Evolutionary conservation across 2,113 vertebrate genomes (phyloP).

Genomic region (Pangasianodon gigas): DNA sequence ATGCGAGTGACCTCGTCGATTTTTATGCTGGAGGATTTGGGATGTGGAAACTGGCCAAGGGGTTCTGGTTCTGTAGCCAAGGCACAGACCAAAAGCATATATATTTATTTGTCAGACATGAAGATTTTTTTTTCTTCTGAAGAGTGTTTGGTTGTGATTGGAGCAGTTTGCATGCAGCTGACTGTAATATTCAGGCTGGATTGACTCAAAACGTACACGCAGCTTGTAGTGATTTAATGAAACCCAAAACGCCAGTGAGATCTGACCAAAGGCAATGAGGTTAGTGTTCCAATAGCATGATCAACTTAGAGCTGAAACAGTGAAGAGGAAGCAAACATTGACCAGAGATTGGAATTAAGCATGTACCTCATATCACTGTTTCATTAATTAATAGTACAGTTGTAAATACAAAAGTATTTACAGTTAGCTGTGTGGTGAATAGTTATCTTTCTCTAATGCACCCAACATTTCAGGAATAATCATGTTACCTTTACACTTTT

Average conservation of each 20-base stretch:
- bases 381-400: slow-evolving; percentile 2
- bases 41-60: background rate
- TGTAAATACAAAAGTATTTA: background rate
- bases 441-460: background rate
- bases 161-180: slow-evolving; percentile 49
- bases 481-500: background rate
- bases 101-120: background rate
- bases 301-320: background rate
- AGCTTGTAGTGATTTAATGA: slow-evolving; percentile 34
- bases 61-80: background rate
- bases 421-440: background rate
- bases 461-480: background rate
- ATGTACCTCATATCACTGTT: background rate
- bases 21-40: background rate
- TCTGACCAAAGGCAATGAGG: background rate
- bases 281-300: background rate
- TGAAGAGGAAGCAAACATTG: background rate
- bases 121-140: background rate
- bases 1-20: background rate
- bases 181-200: slow-evolving; percentile 2
- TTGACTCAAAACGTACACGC: background rate
- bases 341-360: too few species aligned
- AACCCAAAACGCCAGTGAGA: slow-evolving; percentile 13
- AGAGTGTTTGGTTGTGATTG: background rate
- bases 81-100: background rate